phyloP scores from a whole-genome alignment of 2,888 invertebrate genomes.

The Eristalis intricaria region DNA sequence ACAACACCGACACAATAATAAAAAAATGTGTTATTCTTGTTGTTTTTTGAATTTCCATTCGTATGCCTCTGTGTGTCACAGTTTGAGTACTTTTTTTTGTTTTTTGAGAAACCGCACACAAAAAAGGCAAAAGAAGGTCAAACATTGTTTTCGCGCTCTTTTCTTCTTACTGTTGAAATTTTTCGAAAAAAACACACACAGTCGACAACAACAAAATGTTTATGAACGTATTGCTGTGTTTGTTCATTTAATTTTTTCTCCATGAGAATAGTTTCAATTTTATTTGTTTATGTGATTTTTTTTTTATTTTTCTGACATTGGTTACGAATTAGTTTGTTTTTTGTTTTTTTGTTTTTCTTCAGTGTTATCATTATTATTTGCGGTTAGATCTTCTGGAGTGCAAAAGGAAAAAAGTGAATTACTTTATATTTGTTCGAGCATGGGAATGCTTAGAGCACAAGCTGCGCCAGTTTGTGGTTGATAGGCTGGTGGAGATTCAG shows the following conservation, averaged over 20 bases:
- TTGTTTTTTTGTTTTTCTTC: neutral
- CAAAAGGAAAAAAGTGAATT: neutral
- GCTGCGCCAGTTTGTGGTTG: no score
- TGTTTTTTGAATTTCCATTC: constrained; percentile 10
- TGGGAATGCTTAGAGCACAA: neutral
- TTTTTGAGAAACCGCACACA: constrained; percentile 53
- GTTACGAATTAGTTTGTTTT: constrained; percentile 3
- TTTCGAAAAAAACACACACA: constrained; percentile 23
- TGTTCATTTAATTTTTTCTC: constrained; percentile 14
- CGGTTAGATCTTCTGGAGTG: constrained; percentile 2
- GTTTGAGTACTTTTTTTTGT: constrained; percentile 3
- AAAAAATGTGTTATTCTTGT: constrained; percentile 2
- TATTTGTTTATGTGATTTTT: constrained; percentile 12
- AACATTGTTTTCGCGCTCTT: constrained; percentile 13
- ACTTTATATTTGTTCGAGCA: neutral
- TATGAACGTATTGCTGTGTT: constrained; percentile 3
- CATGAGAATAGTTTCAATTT: constrained; percentile 6
- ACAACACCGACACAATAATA: neutral
- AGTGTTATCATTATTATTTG: constrained; percentile 6
- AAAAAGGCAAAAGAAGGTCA: constrained; percentile 43
- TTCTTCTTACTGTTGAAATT: constrained; percentile 30
- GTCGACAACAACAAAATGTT: constrained; percentile 1
- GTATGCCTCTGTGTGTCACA: constrained; percentile 16
- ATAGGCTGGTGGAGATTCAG: neutral
- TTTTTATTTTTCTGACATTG: constrained; percentile 1